Evolutionary conservation across 2,888 invertebrate genomes (phyloP), one percentile per base, ranked within the genome.

Genomic region (Diloba caeruleocephala): DNA sequence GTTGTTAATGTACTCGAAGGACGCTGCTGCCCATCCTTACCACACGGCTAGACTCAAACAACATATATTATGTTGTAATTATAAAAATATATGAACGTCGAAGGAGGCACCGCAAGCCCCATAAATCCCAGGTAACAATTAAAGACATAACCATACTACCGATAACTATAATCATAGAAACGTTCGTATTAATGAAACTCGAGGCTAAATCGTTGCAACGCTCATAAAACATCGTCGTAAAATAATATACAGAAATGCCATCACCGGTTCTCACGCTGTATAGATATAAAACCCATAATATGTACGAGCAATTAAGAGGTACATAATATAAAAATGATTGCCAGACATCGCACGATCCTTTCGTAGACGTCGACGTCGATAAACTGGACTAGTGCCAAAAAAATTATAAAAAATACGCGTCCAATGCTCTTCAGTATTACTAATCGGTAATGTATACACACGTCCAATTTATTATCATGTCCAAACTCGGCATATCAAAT

Each of bases 311-410:
- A 75, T 77, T 77, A 76, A 72, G 63, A 69, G 51, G 51, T 62
- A 61, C 46, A 74, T 74, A 77, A 72, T 75, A 79, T 76, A 76
- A 76, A 74, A 78, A 74, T 79, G 73, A 79, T 78, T 78, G 76
- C 75, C 55, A 68, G 69, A 64, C 73, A 67, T 65, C 74, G 69
- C 67, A 70, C 71, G 74, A 72, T 71, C 72, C 71, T 70, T 72
- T 70, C 71, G 73, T 74, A 72, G 69, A 41, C 57, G 48, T 62
- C 66, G 37, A 54, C 61, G 82, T 78, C 78, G 75, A 79, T 79
- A 81, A 74, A 79, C 79, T 77, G 73, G 71, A 64, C 61, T 71
- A 65, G 58, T 70, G 71, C 73, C 76, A 82, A 80, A 83, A 81
- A 69, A 63, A 50, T 39, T 34, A 56, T 53, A 45, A 57, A 63